Conservation (phyloP, 1,140 invertebrate genomes). For the Thaumetopoea pityocampa region DNA sequence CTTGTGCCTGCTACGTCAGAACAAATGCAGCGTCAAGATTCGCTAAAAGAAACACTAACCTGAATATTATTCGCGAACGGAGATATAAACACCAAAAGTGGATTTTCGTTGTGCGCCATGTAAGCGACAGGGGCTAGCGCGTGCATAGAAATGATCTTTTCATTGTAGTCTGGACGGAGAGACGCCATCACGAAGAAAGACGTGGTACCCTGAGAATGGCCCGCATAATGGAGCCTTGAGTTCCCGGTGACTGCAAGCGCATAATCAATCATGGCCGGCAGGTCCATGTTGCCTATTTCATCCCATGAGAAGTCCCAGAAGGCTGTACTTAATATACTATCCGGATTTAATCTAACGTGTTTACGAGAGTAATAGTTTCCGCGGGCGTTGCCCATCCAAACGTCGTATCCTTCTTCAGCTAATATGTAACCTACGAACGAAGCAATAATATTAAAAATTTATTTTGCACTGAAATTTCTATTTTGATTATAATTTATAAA, state of each 20-base stretch:
- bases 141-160: conserved; percentile 80
- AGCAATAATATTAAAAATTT: neutral
- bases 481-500: neutral
- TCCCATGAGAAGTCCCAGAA: conserved; percentile 90
- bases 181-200: conserved; percentile 80
- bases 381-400: conserved; percentile 84
- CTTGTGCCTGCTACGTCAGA: too few species aligned
- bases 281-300: conserved; percentile 86
- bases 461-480: neutral
- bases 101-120: conserved; percentile 77
- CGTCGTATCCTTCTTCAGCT: conserved; percentile 85
- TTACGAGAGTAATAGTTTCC: conserved; percentile 81
- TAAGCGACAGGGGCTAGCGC: conserved; percentile 82
- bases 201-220: conserved; percentile 84
- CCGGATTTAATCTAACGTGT: conserved; percentile 75
- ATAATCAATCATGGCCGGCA: conserved; percentile 86
- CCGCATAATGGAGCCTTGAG: conserved; percentile 80
- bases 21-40: too few species aligned
- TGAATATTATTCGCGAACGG: conserved; percentile 46
- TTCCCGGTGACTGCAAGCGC: conserved; percentile 78
- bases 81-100: conserved; percentile 60
- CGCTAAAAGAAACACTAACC: too few species aligned
- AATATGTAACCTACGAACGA: conserved; percentile 78
- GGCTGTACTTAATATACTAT: conserved; percentile 67
- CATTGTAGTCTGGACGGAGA: conserved; percentile 79